Conservation (phyloP, 2,113 vertebrate species). For the Macroglossus sobrinus region DNA sequence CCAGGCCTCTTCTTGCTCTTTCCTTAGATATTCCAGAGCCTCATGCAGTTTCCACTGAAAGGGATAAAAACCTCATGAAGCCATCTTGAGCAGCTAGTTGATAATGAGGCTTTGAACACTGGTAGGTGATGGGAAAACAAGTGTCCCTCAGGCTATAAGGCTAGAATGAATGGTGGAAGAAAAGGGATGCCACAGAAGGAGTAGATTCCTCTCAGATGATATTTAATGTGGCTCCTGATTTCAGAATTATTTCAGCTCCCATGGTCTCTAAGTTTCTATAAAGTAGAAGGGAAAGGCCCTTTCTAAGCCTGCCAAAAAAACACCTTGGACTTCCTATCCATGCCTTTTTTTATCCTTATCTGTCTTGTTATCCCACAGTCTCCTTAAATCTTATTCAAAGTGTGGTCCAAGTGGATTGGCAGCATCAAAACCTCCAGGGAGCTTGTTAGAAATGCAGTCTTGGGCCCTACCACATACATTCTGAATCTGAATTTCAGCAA, state of each 20-base stretch:
- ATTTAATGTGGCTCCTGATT: background rate
- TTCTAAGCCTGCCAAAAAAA: background rate
- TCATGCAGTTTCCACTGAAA: constrained; percentile 66
- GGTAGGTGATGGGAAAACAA: background rate
- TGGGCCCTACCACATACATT: background rate
- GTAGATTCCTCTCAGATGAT: background rate
- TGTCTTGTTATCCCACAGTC: background rate
- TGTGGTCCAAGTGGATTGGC: background rate
- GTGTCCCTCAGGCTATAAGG: background rate
- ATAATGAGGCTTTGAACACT: background rate
- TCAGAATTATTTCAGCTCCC: background rate
- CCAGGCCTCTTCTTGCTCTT: constrained; percentile 53
- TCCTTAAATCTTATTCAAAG: background rate
- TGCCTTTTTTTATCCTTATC: background rate
- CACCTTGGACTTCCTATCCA: background rate
- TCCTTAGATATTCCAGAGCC: constrained; percentile 56
- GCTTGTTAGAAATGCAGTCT: background rate
- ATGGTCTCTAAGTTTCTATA: background rate
- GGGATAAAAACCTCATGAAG: background rate
- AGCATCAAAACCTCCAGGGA: background rate
- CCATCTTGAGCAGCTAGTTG: background rate
- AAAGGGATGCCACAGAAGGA: background rate
- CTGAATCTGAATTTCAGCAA: background rate
- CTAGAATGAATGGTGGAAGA: background rate
- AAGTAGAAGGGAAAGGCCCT: background rate